Evolutionary conservation across 1,140 invertebrate genomes (phyloP), one percentile per base, ranked within the genome.

Genomic region (Riptortus pedestris): DNA sequence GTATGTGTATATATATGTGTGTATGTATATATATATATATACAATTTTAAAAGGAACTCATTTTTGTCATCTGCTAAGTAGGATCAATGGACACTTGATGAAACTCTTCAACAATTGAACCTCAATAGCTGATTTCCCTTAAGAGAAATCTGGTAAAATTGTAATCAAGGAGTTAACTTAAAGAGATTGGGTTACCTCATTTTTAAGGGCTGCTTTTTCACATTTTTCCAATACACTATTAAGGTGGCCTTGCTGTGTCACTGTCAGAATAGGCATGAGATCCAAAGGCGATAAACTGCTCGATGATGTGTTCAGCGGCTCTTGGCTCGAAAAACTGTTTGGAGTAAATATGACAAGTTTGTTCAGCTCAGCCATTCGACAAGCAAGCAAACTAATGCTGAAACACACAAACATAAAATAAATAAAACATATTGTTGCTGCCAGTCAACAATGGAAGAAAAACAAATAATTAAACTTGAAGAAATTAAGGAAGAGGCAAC

Each of bases 201-300:
- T 63, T 48, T 66, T 66, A 14, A 22, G 16, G 18, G 14, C 48
- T 2, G 73, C 70, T 14, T 73, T 72, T 48, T 76, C 70, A 0
- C 82, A 68, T 65, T 73, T 76, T 0, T 72, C 70, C n/a, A 83
- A 70, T 24, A 81, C 74, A 11, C 57, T 52, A 67, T 83, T 78
- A 2, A 83, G 69, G 16, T 76, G 74, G 12, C 73, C 72, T 68
- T 81, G 76, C 71, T 82, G 80, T 7, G 73, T 69, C 0, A 75
- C 72, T 2, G 75, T 71, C 20, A 79, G 71, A 5, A 75, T 70
- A 11, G 71, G 72, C 2, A 55, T 66, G 59, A 75, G 68, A 24
- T 66, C 66, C 62, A 26, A 57, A 29, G n/a, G 68, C 2, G 20
- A 47, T 11, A 64, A 28, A 29, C 24, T 43, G 18, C 29, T 24